Base-by-base conservation (phyloP, 2,797 vertebrate genomes). In the Brotogeris chrysoptera region DNA sequence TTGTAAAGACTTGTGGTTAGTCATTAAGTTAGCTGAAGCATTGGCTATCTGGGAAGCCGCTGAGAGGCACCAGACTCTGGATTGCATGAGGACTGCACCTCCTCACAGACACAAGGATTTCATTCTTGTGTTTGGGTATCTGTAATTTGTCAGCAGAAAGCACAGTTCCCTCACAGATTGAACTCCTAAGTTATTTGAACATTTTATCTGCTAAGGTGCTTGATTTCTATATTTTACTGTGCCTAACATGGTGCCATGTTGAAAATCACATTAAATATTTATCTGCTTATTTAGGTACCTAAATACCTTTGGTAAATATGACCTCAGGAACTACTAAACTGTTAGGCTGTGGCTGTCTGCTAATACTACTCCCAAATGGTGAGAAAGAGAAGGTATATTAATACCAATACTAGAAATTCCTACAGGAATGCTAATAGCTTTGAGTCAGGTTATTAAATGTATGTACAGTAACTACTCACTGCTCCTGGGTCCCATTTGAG, bases 401-500 rank as follows among this genome's bases (percentile, higher is more conserved):
- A 87, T 55, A 78, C 4, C 43, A 84, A 55, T 92, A 55, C 69
- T 19, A 72, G 19, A 17, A 90, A 91, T 70, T 94, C 76, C 60
- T 71, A 16, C 7, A 81, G 63, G 81, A 96, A 60, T 68, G 16
- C 19, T 88, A 72, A 95, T 95, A 93, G 41, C 53, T 63, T 77
- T 87, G 69, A 86, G 16, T 86, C 52, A 73, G 69, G 71, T 76
- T 93, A 88, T 89, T 80, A 80, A 83, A 94, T 64, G 38, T 36
- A n/a, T 50, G 49, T 81, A 74, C 19, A 84, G 41, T 84, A 82
- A 65, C 74, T 86, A 28, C 46, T 93, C 3, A 4, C 27, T 84
- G 80, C 47, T 95, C 34, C 66, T 86, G 68, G 53, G 38, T 93
- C 61, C 79, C 82, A 82, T 94, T 70, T 93, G 70, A 69, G 79